Conservation (phyloP, 2,888 invertebrate species). For the Sipha maydis region DNA sequence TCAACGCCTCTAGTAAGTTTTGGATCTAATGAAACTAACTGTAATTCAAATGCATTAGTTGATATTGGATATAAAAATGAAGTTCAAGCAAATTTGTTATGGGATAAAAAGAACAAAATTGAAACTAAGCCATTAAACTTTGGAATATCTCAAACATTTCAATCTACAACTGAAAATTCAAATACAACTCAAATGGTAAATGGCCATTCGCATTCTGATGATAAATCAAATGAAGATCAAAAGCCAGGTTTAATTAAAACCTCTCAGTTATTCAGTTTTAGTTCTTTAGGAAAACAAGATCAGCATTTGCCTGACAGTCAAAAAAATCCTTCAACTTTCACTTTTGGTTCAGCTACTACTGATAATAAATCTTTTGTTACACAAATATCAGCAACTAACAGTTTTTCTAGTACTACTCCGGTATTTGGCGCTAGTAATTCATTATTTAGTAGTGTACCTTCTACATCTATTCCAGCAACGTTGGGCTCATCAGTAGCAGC, state of each 20-base stretch:
- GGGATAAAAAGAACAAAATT: slow-evolving; percentile 22
- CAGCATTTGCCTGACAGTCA: slow-evolving; percentile 9
- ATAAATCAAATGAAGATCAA: slow-evolving; percentile 21
- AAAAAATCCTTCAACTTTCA: slow-evolving; percentile 38
- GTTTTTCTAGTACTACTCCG: slow-evolving; percentile 35
- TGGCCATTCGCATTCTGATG: slow-evolving; percentile 50
- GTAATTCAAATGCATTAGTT: slow-evolving; percentile 1
- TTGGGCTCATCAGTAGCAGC: slow-evolving; percentile 2
- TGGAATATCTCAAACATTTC: slow-evolving; percentile 16
- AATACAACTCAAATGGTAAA: slow-evolving; percentile 31
- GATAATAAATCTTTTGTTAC: slow-evolving; percentile 31
- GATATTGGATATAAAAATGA: slow-evolving; percentile 28
- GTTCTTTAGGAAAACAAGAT: slow-evolving; percentile 43
- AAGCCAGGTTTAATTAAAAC: slow-evolving; percentile 30
- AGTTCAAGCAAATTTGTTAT: neutral
- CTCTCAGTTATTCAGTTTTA: slow-evolving; percentile 41
- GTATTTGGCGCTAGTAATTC: slow-evolving; percentile 56
- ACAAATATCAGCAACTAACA: slow-evolving; percentile 7
- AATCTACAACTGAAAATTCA: neutral
- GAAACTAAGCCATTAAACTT: slow-evolving; percentile 1
- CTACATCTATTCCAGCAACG: slow-evolving; percentile 59
- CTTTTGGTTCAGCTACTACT: slow-evolving; percentile 27
- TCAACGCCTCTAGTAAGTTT: neutral
- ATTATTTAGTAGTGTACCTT: slow-evolving; percentile 36
- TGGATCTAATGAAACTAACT: neutral